Conservation (phyloP, 2,888 invertebrate species). For the Leptinotarsa juncta region DNA sequence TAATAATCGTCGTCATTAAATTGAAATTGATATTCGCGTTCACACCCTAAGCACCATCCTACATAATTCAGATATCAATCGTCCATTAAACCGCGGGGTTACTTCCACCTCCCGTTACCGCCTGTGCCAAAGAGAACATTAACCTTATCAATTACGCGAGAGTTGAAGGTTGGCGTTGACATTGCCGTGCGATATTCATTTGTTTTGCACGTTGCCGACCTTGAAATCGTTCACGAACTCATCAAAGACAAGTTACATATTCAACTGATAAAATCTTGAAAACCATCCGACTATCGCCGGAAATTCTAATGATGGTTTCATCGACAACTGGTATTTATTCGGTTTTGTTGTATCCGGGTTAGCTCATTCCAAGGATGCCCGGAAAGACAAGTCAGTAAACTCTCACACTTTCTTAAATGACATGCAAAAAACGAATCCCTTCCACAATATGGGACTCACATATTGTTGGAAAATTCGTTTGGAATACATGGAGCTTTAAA, state of each 20-base stretch:
- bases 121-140: not conserved
- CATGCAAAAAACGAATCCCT: not conserved
- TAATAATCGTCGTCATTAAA: not conserved
- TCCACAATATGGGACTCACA: too few relatives aligned
- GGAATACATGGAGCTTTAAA: too few relatives aligned
- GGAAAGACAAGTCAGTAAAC: not conserved
- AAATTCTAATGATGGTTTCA: constrained; percentile 15
- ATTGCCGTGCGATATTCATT: constrained; percentile 10
- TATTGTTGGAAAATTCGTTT: too few relatives aligned
- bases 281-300: constrained; percentile 10
- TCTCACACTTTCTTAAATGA: not conserved
- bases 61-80: too few relatives aligned
- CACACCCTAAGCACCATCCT: not conserved
- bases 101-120: too few relatives aligned
- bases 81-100: too few relatives aligned
- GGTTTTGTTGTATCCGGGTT: not conserved
- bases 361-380: not conserved
- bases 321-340: constrained; percentile 13
- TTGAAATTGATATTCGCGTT: not conserved
- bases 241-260: constrained; percentile 1
- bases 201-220: not conserved
- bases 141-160: not conserved
- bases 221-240: constrained; percentile 5
- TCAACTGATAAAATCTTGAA: constrained; percentile 10
- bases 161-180: constrained; percentile 1